phyloP scores from a whole-genome alignment of 2,113 vertebrate species.

The Salvator merianae region DNA sequence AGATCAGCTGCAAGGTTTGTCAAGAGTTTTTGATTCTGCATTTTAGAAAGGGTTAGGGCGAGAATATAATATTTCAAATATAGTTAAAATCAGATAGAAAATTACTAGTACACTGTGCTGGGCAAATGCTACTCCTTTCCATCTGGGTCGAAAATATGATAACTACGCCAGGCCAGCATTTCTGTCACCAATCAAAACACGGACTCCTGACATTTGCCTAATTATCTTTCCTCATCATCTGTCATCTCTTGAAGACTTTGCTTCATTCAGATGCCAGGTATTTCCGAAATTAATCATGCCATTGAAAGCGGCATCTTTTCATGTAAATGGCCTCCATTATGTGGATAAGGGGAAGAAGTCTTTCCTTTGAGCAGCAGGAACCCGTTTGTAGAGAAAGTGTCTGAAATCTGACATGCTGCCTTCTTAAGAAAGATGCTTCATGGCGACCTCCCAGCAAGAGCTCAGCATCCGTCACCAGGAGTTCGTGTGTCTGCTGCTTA shows the following conservation, averaged over 20 bases:
- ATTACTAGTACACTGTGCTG: conserved; percentile 30
- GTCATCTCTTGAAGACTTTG: conserved; percentile 76
- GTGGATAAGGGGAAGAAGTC: conserved; percentile 65
- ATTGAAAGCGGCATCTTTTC: conserved; percentile 81
- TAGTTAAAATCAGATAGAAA: conserved; percentile 31
- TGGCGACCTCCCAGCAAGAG: conserved; percentile 81
- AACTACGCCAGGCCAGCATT: conserved; percentile 65
- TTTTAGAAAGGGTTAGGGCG: conserved; percentile 41
- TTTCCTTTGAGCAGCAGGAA: conserved; percentile 72
- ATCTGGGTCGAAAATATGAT: conserved; percentile 63
- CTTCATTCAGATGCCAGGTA: conserved; percentile 84
- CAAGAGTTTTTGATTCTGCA: conserved; percentile 8
- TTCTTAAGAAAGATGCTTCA: conserved; percentile 76
- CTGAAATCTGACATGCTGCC: conserved; percentile 78
- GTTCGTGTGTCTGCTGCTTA: conserved; percentile 57
- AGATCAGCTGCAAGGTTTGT: background rate
- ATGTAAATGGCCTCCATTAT: conserved; percentile 83
- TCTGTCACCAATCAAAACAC: conserved; percentile 74
- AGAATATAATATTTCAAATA: conserved; percentile 36
- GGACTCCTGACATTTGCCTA: conserved; percentile 77
- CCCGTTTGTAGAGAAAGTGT: conserved; percentile 75
- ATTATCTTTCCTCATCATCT: conserved; percentile 82
- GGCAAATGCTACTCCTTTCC: conserved; percentile 69
- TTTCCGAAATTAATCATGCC: conserved; percentile 85
- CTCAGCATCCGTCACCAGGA: conserved; percentile 76